Conservation (phyloP, 2,797 vertebrate genomes). For the Remorina albescens region DNA sequence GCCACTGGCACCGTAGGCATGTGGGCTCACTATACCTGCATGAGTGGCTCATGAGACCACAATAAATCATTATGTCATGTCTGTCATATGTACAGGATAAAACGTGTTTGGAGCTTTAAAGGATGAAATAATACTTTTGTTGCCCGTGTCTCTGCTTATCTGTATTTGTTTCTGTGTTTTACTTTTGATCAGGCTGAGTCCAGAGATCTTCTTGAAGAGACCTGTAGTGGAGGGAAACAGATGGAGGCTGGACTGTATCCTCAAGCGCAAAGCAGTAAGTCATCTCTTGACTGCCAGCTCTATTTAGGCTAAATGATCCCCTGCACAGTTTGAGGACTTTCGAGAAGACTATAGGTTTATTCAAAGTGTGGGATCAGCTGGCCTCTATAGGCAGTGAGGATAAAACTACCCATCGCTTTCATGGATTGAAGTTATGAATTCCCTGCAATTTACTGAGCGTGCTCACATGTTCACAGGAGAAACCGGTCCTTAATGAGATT, state of each 20-base stretch:
- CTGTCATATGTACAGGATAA: conserved; percentile 7
- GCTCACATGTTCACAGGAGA: background rate
- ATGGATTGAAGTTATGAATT: background rate
- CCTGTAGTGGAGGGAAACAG: conserved; percentile 97
- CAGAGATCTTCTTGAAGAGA: conserved; percentile 98
- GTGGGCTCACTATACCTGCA: conserved; percentile 40
- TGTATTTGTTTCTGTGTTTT: background rate
- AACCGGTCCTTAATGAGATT: too few species aligned
- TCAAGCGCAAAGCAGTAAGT: conserved; percentile 96
- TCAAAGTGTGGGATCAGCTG: background rate
- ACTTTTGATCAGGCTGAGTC: conserved; percentile 88
- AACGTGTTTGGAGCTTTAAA: conserved; percentile 1
- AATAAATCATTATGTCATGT: conserved; percentile 45
- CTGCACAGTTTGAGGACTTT: background rate
- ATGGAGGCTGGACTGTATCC: conserved; percentile 95
- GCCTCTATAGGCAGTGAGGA: background rate
- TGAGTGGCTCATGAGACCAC: conserved; percentile 42
- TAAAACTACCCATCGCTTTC: background rate
- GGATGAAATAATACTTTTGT: background rate
- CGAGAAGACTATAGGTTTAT: background rate
- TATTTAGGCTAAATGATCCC: background rate
- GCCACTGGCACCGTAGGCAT: conserved; percentile 36
- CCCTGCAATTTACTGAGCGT: too few species aligned
- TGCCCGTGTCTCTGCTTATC: background rate
- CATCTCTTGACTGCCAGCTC: background rate